A percentile compares a stretch with the other conserved stretches of the same genome.
phyloP scores from a whole-genome alignment of 2,888 invertebrate genomes.

The Diloba caeruleocephala region DNA sequence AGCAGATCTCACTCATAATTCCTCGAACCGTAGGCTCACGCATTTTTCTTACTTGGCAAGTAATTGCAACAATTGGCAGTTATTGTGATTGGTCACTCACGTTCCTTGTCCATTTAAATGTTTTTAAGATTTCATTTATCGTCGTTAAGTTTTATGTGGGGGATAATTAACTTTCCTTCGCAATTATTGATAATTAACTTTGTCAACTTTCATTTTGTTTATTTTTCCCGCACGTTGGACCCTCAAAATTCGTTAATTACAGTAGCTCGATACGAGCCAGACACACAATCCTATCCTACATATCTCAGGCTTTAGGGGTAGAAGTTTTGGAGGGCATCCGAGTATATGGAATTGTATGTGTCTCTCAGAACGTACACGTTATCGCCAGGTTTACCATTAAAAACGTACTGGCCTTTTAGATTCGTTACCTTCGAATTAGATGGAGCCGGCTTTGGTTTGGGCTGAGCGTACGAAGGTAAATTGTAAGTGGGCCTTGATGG shows the following conservation, averaged over 20 bases:
- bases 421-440: slow-evolving; percentile 91
- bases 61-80: slow-evolving; percentile 47
- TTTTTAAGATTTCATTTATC: slow-evolving; percentile 46
- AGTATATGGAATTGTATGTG: slow-evolving; percentile 91
- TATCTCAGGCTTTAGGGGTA: slow-evolving; percentile 87
- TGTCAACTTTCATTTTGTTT: slow-evolving; percentile 48
- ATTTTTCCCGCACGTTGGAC: slow-evolving; percentile 56
- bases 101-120: slow-evolving; percentile 45
- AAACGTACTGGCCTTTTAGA: slow-evolving; percentile 93
- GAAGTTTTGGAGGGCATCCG: slow-evolving; percentile 91
- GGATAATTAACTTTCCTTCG: slow-evolving; percentile 53
- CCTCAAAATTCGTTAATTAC: slow-evolving; percentile 60
- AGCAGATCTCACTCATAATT: slow-evolving; percentile 41
- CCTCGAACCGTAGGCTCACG: slow-evolving; percentile 24
- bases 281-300: slow-evolving; percentile 59
- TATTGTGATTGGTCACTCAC: slow-evolving; percentile 40
- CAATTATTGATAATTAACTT: slow-evolving; percentile 51
- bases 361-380: slow-evolving; percentile 91
- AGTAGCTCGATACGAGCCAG: slow-evolving; percentile 86
- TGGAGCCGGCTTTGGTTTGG: slow-evolving; percentile 84
- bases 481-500: slow-evolving; percentile 73
- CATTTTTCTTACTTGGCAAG: slow-evolving; percentile 42
- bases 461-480: slow-evolving; percentile 74
- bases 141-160: slow-evolving; percentile 44
- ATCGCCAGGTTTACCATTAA: slow-evolving; percentile 93